These are phyloP conservation scores for Blera fallax DNA, from an alignment of 2,888 invertebrate genomes.

Conservation along the genomic window DNA sequence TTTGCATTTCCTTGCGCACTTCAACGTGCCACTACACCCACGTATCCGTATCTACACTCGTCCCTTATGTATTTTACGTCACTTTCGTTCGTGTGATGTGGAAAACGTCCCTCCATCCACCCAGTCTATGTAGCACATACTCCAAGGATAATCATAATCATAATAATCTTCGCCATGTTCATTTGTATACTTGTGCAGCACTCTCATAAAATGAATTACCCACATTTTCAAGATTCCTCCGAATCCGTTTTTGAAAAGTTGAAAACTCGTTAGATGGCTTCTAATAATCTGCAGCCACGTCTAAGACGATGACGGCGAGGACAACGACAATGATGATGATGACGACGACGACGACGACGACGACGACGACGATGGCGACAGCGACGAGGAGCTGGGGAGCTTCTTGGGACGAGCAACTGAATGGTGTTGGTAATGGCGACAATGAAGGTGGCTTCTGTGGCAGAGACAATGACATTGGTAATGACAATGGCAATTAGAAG, in stretches of 20 bases:
- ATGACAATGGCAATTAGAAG: slow-evolving; percentile 71
- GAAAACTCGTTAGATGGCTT: slow-evolving; percentile 65
- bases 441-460: slow-evolving; percentile 58
- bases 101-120: background rate
- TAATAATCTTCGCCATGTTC: slow-evolving; percentile 69
- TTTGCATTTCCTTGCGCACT: slow-evolving; percentile 45
- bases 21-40: slow-evolving; percentile 1
- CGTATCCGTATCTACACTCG: background rate
- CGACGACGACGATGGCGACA: background rate
- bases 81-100: slow-evolving; percentile 5
- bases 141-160: slow-evolving; percentile 64
- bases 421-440: slow-evolving; percentile 44
- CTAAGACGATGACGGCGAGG: slow-evolving; percentile 27
- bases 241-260: slow-evolving; percentile 61
- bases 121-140: background rate
- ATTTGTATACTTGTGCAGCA: slow-evolving; percentile 59
- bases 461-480: slow-evolving; percentile 70
- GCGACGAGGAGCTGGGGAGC: no score
- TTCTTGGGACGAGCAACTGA: background rate
- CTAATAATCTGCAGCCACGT: slow-evolving; percentile 64
- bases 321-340: slow-evolving; percentile 8
- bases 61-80: slow-evolving; percentile 12
- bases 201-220: slow-evolving; percentile 66
- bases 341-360: background rate
- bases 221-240: slow-evolving; percentile 57